These are phyloP conservation scores for Lepetodrilus schrolli DNA, from an alignment of 2,888 invertebrate species.

Conservation along the genomic window DNA sequence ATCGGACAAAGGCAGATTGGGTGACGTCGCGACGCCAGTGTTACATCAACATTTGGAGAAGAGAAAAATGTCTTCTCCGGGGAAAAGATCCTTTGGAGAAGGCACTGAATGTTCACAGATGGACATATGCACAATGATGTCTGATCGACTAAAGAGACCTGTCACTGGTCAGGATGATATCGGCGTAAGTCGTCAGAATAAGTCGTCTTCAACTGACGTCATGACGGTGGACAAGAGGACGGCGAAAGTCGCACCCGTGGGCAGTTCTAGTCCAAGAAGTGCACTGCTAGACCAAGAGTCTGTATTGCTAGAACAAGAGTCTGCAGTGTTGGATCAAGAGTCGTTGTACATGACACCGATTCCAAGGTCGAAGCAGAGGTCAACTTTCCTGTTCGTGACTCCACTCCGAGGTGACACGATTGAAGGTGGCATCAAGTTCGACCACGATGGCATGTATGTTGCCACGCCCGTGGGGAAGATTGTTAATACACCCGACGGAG, in stretches of 20 bases:
- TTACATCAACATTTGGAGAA: too few relatives aligned
- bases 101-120: too few relatives aligned
- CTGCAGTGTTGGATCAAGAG: conserved; percentile 30
- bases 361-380: not conserved
- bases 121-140: not conserved
- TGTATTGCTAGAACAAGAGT: too few relatives aligned
- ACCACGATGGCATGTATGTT: not conserved
- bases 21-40: too few relatives aligned
- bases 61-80: too few relatives aligned
- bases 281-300: conserved; percentile 34
- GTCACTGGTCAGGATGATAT: not conserved
- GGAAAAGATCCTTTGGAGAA: too few relatives aligned
- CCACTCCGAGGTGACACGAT: too few relatives aligned
- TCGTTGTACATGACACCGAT: conserved; percentile 33
- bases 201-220: not conserved
- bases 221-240: too few relatives aligned
- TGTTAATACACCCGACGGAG: not conserved
- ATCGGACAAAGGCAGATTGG: too few relatives aligned
- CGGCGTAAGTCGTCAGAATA: not conserved
- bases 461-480: not conserved
- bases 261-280: not conserved
- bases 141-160: not conserved
- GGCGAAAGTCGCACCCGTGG: too few relatives aligned
- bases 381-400: conserved; percentile 32
- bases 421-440: too few relatives aligned